phyloP scores from a whole-genome alignment of 2,113 vertebrate species.

The Notothenia coriiceps region DNA sequence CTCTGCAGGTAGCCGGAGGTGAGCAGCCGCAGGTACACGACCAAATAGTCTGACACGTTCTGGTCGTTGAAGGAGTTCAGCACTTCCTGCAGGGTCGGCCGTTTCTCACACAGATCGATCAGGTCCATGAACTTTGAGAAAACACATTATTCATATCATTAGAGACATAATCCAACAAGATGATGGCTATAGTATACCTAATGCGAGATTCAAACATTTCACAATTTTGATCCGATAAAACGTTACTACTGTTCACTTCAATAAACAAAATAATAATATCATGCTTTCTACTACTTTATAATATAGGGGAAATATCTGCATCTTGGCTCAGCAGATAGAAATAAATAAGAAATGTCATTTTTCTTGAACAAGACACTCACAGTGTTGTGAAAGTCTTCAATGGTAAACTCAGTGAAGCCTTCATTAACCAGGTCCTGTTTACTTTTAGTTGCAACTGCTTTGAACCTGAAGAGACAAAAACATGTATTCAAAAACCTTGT shows the following conservation, averaged over 20 bases:
- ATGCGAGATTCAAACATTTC: background rate
- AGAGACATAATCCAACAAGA: background rate
- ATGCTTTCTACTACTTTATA: background rate
- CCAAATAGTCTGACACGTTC: slow-evolving; percentile 94
- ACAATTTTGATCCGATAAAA: background rate
- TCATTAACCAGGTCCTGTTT: slow-evolving; percentile 93
- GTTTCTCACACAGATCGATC: slow-evolving; percentile 93
- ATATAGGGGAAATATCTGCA: background rate
- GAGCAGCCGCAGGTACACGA: slow-evolving; percentile 94
- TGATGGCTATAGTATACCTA: background rate
- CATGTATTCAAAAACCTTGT: background rate
- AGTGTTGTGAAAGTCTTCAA: slow-evolving; percentile 96
- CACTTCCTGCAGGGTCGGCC: slow-evolving; percentile 87
- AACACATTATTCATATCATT: background rate
- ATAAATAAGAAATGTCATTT: background rate
- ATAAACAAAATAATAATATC: background rate
- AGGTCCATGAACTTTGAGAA: slow-evolving; percentile 93
- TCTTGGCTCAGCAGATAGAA: background rate
- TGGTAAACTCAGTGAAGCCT: slow-evolving; percentile 95
- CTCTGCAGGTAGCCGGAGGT: slow-evolving; percentile 95
- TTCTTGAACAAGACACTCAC: slow-evolving; percentile 78
- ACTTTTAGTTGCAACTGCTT: slow-evolving; percentile 92
- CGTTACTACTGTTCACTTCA: background rate
- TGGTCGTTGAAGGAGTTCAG: slow-evolving; percentile 94
- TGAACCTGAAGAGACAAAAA: slow-evolving; percentile 85